Evolutionary conservation across 2,888 invertebrate genomes (phyloP).

Genomic region (Synanthedon andrenaeformis): DNA sequence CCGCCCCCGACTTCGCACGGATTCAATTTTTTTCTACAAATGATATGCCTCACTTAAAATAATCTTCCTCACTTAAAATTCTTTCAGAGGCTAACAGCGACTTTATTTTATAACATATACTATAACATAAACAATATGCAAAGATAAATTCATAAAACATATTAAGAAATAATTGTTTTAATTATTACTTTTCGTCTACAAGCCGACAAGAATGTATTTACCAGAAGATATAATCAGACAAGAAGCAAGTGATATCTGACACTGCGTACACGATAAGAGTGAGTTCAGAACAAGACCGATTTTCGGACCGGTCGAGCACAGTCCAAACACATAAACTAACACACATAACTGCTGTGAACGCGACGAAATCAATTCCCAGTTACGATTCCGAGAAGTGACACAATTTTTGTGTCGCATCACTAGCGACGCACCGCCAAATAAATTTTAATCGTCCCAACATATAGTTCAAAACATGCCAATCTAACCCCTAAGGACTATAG

Average conservation of each 20-base stretch:
- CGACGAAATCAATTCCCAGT: slow-evolving; percentile 66
- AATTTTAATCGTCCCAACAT: slow-evolving; percentile 48
- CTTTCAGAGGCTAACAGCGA: no score
- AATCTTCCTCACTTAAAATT: no score
- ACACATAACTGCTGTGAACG: slow-evolving; percentile 61
- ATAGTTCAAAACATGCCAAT: slow-evolving; percentile 37
- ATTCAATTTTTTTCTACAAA: no score
- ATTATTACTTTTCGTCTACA: slow-evolving; percentile 55
- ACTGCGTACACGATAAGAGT: slow-evolving; percentile 46
- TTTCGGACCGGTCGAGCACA: slow-evolving; percentile 17
- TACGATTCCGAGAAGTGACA: slow-evolving; percentile 68
- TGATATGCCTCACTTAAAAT: no score
- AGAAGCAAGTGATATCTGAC: slow-evolving; percentile 43
- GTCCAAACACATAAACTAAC: slow-evolving; percentile 51
- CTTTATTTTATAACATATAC: no score
- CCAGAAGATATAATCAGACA: slow-evolving; percentile 57
- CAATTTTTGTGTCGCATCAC: slow-evolving; percentile 68
- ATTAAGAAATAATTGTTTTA: slow-evolving; percentile 39
- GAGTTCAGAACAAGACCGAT: slow-evolving; percentile 44
- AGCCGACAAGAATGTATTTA: slow-evolving; percentile 52
- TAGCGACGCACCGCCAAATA: slow-evolving; percentile 65
- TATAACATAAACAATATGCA: no score
- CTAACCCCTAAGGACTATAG: slow-evolving; percentile 45
- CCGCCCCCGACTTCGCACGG: no score
- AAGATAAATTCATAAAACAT: background rate